Evolutionary conservation across 2,797 vertebrate genomes (phyloP), one percentile per base, ranked within the genome.

Genomic region (Eupleurogrammus muticus): DNA sequence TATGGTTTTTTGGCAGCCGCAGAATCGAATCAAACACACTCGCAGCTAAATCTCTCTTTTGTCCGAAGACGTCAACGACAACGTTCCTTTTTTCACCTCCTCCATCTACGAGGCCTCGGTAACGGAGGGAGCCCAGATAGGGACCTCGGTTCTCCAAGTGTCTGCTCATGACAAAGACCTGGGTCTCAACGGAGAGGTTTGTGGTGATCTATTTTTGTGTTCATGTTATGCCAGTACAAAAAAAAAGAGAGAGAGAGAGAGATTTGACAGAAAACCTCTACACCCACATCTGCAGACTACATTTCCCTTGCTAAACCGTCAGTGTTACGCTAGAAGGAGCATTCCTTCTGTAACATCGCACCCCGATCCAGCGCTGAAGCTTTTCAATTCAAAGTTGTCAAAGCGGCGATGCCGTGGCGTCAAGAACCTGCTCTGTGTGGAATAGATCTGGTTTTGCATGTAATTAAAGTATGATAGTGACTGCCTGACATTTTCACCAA

Each of bases 21-120:
- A 63, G 1, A 51, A 63, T 58, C 13, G 64, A 75, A 66, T 73
- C 17, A 68, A 47, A 48, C 20, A 16, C 16, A 28, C 35, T 20
- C 58, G 8, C 28, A 19, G 24, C 16, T 49, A 67, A 68, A 60
- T 81, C 5, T 75, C 21, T 66, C 24, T 65, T 73, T 60, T 77
- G 32, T 81, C 48, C 55, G 56, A 79, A 97, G 96, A 97, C 77
- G 96, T 97, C 70, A 98, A 97, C 49, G 96, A 97, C 92, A 98
- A 98, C 14, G 96, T 97, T 58, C 96, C 96, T 0, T 97, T 97
- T 88, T 98, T 98, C 89, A 96, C 96, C 57, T 97, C 96, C 19
- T 95, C 96, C 63, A 93, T 96, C 85, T 98, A 97, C 21, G 96
- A 98, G 84, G 93, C 95, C 13, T 95, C 94, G 0, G 94, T 98